Base-by-base conservation (phyloP, 1,140 invertebrate genomes). In the Lethocerus indicus region DNA sequence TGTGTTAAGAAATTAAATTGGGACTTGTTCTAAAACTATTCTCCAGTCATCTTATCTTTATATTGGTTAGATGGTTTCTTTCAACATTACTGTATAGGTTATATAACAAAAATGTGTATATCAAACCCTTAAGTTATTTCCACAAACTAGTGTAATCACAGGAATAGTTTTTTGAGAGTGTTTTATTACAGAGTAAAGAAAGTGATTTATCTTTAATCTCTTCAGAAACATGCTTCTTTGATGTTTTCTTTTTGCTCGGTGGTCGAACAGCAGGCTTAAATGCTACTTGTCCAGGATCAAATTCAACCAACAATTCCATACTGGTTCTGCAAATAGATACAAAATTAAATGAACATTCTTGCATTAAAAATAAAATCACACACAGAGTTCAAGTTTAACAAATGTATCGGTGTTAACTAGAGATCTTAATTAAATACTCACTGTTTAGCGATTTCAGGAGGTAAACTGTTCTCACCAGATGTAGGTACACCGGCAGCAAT, bases 231-330 rank as follows among this genome's bases (percentile, higher is more conserved):
- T 43, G 23, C 9, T 32, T 48, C 5, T 39, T 27, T 1, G 36
- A 21, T 6, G 26, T 29, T 27, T 32, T 32, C 16, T 40, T 51
- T 27, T 61, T 63, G 42, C 61, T 67, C 1, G 72, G 74, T 12
- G 72, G 59, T 2, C 73, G 70, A 32, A 81, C 67, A 1, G 74
- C 54, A 0, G 77, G 78, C 60, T 78, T 78, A 53, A 81, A 80
- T 2, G 70, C 65, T 69, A 81, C 76, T 58, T 74, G 63, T 0
- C 70, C 71, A 49, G 75, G 74, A 60, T 78, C 71, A 62, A 71
- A 81, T 28, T 71, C 58, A 0, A 64, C 58, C 56, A 70, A 76
- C 9, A 78, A 61, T 48, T 79, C 68, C 39, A 70, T 65, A 1
- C 67, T 58, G 14, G 65, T 61, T 24, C 69, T 71, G 53, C 43